Base-by-base conservation (phyloP, 2,797 vertebrate genomes). In the Tolypeutes matacus region DNA sequence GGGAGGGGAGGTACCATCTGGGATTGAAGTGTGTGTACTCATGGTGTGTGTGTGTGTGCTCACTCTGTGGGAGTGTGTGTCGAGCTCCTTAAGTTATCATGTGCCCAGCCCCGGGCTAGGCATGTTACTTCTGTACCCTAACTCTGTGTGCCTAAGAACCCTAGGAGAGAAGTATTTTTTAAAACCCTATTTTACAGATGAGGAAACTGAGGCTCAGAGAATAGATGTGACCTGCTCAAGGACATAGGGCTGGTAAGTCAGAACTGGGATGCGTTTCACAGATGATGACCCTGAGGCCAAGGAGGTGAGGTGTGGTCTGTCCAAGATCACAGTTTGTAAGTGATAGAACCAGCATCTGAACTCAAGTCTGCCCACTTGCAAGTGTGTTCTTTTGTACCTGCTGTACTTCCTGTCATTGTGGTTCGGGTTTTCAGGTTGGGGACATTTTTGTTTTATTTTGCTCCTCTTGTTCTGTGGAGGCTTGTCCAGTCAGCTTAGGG, bases 41-140 rank as follows among this genome's bases (percentile, higher is more conserved):
- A 0, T 36, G 76, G 64, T 18, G 27, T 20, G 42, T 64, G 81
- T 64, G 81, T 17, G 15, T 0, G 0, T 2, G 0, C 70, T 42
- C 15, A 2, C 11, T 67, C 25, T 0, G 70, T 21, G 31, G 77
- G 64, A n/a, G 12, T 56, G 67, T 34, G 4, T 27, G 56, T 70
- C 0, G 1, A 51, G 29, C 31, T 17, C 36, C 60, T 34, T 2
- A 0, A 9, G 31, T 46, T 4, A 0, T 18, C 10, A 0, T 3
- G 23, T 83, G 56, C 69, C 83, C 39, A 29, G 84, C 36, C 29
- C 42, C 3, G 14, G 42, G 83, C 69, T 17, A 7, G 51, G 3
- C 31, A 13, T 0, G 2, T 65, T 51, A 20, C 23, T 1, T 18
- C 77, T 49, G 34, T 85, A 36, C 2, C 39, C 39, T 12, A 0